Evolutionary conservation across 2,888 invertebrate genomes (phyloP), one percentile per base, ranked within the genome.

Genomic region (Drosophila paramelanica): DNA sequence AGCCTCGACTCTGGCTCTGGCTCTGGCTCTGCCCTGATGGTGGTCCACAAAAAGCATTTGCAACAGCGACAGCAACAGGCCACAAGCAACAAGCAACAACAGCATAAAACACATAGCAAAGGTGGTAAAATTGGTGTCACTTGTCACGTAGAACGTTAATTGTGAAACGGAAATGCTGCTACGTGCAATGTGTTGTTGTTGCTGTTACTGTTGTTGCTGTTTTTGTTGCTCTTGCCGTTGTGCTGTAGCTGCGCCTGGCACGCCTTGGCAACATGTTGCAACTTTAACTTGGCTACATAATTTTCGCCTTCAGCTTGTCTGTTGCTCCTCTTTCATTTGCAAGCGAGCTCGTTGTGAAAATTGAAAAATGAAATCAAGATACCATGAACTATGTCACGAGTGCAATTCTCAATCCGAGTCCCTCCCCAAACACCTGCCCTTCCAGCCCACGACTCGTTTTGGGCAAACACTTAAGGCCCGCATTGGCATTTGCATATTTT

Each of bases 71-170:
- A 50, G 47, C 67, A 51, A 52, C 43, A 43, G 20, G 57, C 65
- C 62, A 67, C 61, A 52, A 38, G 51, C 62, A 70, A 67, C 67
- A 67, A 52, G 55, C 73, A 68, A 50, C 77, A 81, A 69, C 70
- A 68, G 72, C 83, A 78, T 77, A 73, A 75, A 81, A 77, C 81
- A 81, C 75, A 81, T 70, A 72, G 79, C 69, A 80, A 73, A 89
- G 90, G 89, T 89, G 89, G 88, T 89, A 90, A 89, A 89, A 90
- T 88, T 89, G 88, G 90, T 89, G 89, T 90, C 90, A 89, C 90
- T 88, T 90, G 89, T 87, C 89, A 87, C 89, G 88, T 90, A 83
- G 86, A 84, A 89, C 81, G 88, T 83, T 89, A 89, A 89, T 90
- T 89, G 85, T 83, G 81, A 85, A 81, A 82, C 84, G 88, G 88